A percentile compares a stretch with the other conserved stretches of the same genome.
Evolutionary conservation across 1,140 invertebrate genomes (phyloP).

Genomic region (Aphis craccivora): DNA sequence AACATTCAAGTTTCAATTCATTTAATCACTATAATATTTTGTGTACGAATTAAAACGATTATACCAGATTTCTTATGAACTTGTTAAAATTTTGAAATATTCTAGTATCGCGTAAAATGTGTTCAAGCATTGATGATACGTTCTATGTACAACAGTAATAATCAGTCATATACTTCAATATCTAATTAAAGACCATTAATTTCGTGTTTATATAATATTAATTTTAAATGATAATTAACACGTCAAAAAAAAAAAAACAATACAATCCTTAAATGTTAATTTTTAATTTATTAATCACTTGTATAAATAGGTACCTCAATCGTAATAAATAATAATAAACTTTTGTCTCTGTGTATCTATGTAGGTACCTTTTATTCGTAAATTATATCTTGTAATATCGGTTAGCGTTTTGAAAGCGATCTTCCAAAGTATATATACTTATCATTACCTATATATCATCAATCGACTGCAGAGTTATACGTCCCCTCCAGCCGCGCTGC

Average conservation of each 20-base stretch:
- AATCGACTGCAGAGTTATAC: neutral
- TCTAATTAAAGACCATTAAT: neutral
- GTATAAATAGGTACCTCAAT: neutral
- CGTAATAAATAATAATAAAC: neutral
- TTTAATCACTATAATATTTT: neutral
- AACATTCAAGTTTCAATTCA: neutral
- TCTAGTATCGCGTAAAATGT: neutral
- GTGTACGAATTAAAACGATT: neutral
- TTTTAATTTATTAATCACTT: neutral
- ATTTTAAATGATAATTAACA: neutral
- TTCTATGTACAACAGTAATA: neutral
- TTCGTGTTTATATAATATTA: neutral
- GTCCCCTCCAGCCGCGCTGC: slow-evolving; percentile 44
- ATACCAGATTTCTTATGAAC: neutral
- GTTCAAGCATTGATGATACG: neutral
- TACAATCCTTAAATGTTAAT: neutral
- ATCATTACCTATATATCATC: slow-evolving; percentile 19
- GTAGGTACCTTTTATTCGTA: neutral
- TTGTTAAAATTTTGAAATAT: neutral
- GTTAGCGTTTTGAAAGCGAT: slow-evolving; percentile 44
- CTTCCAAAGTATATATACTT: neutral
- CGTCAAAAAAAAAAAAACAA: neutral
- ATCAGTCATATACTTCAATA: neutral
- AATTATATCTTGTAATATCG: neutral
- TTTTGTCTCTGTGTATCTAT: neutral